Evolutionary conservation across 2,888 invertebrate species (phyloP).

Genomic region (Harpagoxenus sublaevis): DNA sequence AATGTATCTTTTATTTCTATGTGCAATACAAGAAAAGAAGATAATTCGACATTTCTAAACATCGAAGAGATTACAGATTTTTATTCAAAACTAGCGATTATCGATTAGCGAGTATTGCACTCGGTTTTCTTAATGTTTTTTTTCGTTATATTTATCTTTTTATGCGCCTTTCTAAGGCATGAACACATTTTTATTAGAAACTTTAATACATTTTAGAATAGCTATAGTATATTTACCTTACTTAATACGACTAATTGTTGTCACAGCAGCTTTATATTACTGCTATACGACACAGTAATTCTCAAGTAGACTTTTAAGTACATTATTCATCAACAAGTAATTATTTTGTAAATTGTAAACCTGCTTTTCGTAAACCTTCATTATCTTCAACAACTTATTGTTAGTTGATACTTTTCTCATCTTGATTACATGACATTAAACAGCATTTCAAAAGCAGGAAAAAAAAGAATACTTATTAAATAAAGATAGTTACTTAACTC

Average conservation of each 20-base stretch:
- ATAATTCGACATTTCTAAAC: conserved; percentile 34
- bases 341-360: conserved; percentile 25
- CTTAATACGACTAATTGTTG: conserved; percentile 18
- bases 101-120: conserved; percentile 26
- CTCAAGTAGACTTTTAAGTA: conserved; percentile 44
- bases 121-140: conserved; percentile 29
- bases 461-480: conserved; percentile 12
- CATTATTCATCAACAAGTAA: conserved; percentile 29
- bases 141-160: conserved; percentile 14
- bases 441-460: not conserved
- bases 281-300: not conserved
- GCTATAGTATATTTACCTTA: conserved; percentile 30
- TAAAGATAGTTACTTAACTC: conserved; percentile 16
- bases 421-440: not conserved
- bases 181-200: conserved; percentile 57
- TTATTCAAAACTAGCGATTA: conserved; percentile 35
- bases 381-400: not conserved
- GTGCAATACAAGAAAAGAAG: conserved; percentile 17
- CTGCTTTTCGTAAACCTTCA: not conserved
- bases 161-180: conserved; percentile 15
- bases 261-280: conserved; percentile 7
- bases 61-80: conserved; percentile 31
- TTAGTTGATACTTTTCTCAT: not conserved
- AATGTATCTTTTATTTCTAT: conserved; percentile 33
- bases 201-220: conserved; percentile 28